Percentiles rank a stretch among this genome's conserved stretches.
phyloP scores from a whole-genome alignment of 2,113 vertebrate species.

The Alectura lathami region DNA sequence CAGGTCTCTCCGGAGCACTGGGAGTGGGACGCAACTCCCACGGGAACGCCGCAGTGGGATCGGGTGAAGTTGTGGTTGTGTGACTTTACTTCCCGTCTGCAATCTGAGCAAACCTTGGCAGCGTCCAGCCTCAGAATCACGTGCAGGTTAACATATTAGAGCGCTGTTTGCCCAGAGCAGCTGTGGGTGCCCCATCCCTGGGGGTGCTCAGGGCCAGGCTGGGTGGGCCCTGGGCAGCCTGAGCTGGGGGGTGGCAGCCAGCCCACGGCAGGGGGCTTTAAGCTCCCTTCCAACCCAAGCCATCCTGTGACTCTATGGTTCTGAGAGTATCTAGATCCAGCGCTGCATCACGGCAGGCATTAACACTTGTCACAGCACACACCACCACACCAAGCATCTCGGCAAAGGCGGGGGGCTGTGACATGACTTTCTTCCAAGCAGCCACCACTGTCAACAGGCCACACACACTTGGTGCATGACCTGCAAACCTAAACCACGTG shows the following conservation, averaged over 20 bases:
- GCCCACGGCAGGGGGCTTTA: no score
- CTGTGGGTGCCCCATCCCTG: no score
- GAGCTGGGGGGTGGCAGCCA: no score
- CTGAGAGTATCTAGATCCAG: not conserved
- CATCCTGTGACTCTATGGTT: no score
- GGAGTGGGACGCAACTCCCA: not conserved
- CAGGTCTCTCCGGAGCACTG: not conserved
- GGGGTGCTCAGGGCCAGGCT: no score
- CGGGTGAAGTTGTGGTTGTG: not conserved
- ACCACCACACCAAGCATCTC: not conserved
- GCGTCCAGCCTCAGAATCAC: not conserved
- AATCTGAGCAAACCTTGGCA: not conserved
- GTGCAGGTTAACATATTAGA: not conserved
- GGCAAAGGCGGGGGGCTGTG: not conserved
- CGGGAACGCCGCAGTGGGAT: fast-evolving
- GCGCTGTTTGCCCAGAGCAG: no score
- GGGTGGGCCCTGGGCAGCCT: no score
- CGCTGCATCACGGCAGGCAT: not conserved
- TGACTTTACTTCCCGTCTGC: not conserved
- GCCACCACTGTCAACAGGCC: no score
- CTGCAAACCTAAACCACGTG: no score
- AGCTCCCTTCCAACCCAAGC: no score
- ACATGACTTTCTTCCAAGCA: not conserved
- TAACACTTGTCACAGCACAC: not conserved
- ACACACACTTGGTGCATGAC: no score